Base-by-base conservation (phyloP, 2,888 invertebrate species). In the Timandra comae region DNA sequence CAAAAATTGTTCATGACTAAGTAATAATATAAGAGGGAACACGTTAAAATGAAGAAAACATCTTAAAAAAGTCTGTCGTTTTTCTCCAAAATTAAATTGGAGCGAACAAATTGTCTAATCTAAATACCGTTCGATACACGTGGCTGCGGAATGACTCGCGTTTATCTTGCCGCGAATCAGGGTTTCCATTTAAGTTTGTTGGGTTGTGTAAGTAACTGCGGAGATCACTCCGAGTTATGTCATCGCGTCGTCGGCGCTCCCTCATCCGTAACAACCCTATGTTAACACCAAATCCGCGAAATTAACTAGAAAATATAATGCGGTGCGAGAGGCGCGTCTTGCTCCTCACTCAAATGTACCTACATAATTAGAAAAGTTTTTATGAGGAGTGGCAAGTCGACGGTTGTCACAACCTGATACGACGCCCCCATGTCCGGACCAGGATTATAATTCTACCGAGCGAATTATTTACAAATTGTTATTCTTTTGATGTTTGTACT, bases 291-390 rank as follows among this genome's bases (percentile, higher is more conserved):
- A 62, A 78, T 71, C 63, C 63, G 50, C 63, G 63, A 74, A 79
- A 78, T 76, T 72, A 78, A 77, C 73, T 76, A 70, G 73, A 71
- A 79, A 76, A 78, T 76, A 77, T 80, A 77, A 79, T 68, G 68
- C 65, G 64, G 57, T 58, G 52, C 50, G 63, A 68, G 65, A 67
- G 62, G 52, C 52, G 43, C 58, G 63, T 58, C 68, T 76, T 41
- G 35, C 76, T 81, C 79, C 70, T 72, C 76, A 72, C 72, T 81
- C 74, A 79, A 85, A 81, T 81, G 74, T 77, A 46, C 37, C 41
- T 30, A 76, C 74, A 79, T 84, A 84, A 84, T 84, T 84, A 85
- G 76, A 75, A 84, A 84, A 84, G 82, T 84, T 85, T 85, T 82
- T 82, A 82, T 70, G 80, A 79, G 74, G 70, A 56, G 49, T 59